Evolutionary conservation across 2,113 vertebrate species (phyloP).

Genomic region (Miniopterus natalensis): DNA sequence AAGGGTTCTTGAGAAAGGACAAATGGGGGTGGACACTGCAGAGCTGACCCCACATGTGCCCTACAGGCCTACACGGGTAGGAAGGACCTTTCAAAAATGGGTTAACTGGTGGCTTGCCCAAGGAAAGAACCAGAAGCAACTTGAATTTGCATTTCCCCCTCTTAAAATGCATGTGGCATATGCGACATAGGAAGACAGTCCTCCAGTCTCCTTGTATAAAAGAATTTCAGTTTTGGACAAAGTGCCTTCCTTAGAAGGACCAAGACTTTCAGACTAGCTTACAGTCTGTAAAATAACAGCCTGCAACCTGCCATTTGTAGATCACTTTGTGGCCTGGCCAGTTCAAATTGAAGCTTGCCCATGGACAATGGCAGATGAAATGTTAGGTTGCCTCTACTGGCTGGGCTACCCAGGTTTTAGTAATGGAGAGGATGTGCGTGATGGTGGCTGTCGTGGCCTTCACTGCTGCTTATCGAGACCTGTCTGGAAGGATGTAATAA

Average conservation of each 20-base stretch:
- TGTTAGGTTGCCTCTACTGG: conserved; percentile 74
- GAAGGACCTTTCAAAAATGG: conserved; percentile 21
- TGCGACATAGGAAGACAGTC: not conserved
- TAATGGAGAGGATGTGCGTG: conserved; percentile 70
- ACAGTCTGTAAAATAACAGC: conserved; percentile 79
- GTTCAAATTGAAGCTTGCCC: conserved; percentile 81
- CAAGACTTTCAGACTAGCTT: conserved; percentile 59
- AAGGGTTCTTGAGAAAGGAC: not conserved
- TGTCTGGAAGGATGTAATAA: conserved; percentile 83
- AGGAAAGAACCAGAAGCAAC: conserved; percentile 24
- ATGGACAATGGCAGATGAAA: conserved; percentile 79
- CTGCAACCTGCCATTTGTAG: conserved; percentile 81
- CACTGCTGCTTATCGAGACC: conserved; percentile 72
- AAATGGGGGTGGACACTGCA: not conserved
- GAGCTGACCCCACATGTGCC: not conserved
- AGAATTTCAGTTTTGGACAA: conserved; percentile 78
- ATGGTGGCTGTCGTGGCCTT: conserved; percentile 66
- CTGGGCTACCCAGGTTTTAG: conserved; percentile 23
- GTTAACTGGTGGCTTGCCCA: not conserved
- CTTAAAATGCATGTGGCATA: conserved; percentile 53
- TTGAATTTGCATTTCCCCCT: not conserved
- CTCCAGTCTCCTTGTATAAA: conserved; percentile 39
- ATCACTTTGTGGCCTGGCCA: conserved; percentile 77
- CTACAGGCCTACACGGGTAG: not conserved
- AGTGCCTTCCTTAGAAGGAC: conserved; percentile 75